A percentile compares a stretch with the other conserved stretches of the same genome.
phyloP scores from a whole-genome alignment of 2,888 invertebrate genomes.

The Colletes collaris region DNA sequence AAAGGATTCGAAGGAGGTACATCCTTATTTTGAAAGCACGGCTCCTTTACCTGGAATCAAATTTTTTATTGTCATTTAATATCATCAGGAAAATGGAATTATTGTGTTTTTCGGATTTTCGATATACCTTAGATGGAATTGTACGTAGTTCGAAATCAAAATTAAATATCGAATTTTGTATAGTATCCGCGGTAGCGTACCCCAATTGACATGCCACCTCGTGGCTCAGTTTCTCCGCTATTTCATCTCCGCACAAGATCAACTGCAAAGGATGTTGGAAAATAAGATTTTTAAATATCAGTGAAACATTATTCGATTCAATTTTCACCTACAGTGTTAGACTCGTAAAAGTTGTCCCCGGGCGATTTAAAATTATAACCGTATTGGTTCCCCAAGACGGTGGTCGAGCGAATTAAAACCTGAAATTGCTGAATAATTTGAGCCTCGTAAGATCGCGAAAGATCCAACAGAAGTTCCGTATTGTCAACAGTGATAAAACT shows the following conservation, averaged over 20 bases:
- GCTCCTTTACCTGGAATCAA: constrained; percentile 70
- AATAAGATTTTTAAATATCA: not conserved
- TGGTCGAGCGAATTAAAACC: constrained; percentile 90
- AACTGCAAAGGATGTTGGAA: constrained; percentile 61
- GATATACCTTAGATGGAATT: constrained; percentile 32
- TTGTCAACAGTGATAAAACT: constrained; percentile 85
- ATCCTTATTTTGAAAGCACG: constrained; percentile 77
- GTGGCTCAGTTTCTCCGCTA: constrained; percentile 79
- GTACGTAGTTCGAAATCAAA: constrained; percentile 34
- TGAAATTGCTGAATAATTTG: constrained; percentile 92
- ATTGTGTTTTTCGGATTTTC: not conserved
- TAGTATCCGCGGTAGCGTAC: constrained; percentile 80
- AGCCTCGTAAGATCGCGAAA: constrained; percentile 87
- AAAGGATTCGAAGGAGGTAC: constrained; percentile 83
- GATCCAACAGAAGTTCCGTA: constrained; percentile 84
- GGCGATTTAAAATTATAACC: constrained; percentile 79
- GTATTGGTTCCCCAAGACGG: constrained; percentile 92
- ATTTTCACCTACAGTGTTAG: constrained; percentile 68
- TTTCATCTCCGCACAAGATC: constrained; percentile 74
- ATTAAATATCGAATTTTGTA: constrained; percentile 60
- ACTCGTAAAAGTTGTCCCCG: constrained; percentile 70
- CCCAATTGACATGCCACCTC: constrained; percentile 83
- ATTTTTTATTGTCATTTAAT: not conserved
- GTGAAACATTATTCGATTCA: not conserved
- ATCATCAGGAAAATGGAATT: not conserved